Conservation (phyloP, 2,888 invertebrate species). For the Rhingia campestris region DNA sequence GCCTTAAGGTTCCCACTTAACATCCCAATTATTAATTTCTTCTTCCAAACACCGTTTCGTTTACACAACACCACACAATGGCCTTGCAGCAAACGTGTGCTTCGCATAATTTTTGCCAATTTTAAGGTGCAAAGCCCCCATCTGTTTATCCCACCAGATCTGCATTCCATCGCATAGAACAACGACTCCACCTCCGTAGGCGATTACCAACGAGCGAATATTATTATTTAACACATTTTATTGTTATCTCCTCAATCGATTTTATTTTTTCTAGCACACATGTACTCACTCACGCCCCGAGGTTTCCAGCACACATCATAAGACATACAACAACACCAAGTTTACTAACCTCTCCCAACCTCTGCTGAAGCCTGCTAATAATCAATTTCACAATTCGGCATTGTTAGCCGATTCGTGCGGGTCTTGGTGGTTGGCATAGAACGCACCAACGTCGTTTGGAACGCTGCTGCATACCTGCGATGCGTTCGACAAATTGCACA, state of each 20-base stretch:
- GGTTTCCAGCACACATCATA: constrained; percentile 1
- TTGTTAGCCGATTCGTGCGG: constrained; percentile 27
- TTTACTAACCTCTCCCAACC: constrained; percentile 11
- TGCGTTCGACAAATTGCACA: constrained; percentile 50
- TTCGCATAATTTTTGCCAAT: neutral
- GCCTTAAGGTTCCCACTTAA: constrained; percentile 32
- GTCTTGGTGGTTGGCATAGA: constrained; percentile 3
- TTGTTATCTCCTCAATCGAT: constrained; percentile 16
- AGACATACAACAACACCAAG: neutral
- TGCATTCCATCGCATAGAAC: constrained; percentile 10
- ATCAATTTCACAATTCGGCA: constrained; percentile 51
- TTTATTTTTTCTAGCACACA: constrained; percentile 1
- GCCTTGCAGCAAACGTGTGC: neutral
- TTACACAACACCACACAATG: constrained; percentile 1
- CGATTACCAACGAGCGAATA: constrained; percentile 18
- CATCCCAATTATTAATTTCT: constrained; percentile 2
- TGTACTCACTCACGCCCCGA: constrained; percentile 5
- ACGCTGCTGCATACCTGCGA: constrained; percentile 13
- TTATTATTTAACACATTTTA: constrained; percentile 35
- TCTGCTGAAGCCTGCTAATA: constrained; percentile 28
- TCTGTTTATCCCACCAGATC: neutral
- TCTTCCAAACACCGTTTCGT: neutral
- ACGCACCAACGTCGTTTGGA: constrained; percentile 25
- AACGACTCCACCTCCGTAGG: neutral
- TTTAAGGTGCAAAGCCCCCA: neutral